Evolutionary conservation across 2,888 invertebrate species (phyloP), one percentile per base, ranked within the genome.

Genomic region (Monopis laevigella): DNA sequence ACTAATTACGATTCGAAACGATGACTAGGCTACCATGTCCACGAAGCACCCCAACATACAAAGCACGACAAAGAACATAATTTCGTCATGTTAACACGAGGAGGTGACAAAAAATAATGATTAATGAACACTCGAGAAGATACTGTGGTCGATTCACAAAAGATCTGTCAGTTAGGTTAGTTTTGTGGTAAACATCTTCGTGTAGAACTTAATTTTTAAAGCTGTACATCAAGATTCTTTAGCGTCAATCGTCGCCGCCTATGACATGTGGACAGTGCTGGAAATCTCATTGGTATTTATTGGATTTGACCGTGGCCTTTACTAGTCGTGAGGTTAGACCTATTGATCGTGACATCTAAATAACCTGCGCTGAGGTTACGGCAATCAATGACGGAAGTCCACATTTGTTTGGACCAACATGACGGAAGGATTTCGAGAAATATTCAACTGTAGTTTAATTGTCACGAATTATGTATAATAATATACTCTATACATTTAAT

Each of bases 291-390:
- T 59, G 59, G 55, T 58, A 28, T 41, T 35, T 39, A 59, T 60
- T 58, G 60, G 46, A 49, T 49, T 49, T 53, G 65, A 47, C 77
- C 75, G 48, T 77, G 77, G 75, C 71, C 75, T 77, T 77, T 77
- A 50, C 44, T 43, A 53, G 45, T 73, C 73, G 74, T 74, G 77
- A 68, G 62, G 59, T 48, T 51, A 59, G 48, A 54, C 57, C 60
- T 57, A 59, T 59, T 56, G 58, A 53, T 74, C 77, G 75, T 75
- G 77, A 74, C 75, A 75, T 73, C 74, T 70, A 67, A 73, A 67
- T 71, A 68, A 62, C 59, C 56, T 60, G 56, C 56, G 55, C 51
- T 67, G 67, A 72, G 72, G 74, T 65, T 69, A 58, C 52, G 36
- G 62, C 60, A 69, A 71, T 70, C 70, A 70, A 68, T 72, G 73